Percentiles rank a stretch among this genome's conserved stretches.
These are phyloP conservation scores for Bryconaethiops microstoma DNA, from an alignment of 2,797 vertebrate species.

Conservation along the genomic window DNA sequence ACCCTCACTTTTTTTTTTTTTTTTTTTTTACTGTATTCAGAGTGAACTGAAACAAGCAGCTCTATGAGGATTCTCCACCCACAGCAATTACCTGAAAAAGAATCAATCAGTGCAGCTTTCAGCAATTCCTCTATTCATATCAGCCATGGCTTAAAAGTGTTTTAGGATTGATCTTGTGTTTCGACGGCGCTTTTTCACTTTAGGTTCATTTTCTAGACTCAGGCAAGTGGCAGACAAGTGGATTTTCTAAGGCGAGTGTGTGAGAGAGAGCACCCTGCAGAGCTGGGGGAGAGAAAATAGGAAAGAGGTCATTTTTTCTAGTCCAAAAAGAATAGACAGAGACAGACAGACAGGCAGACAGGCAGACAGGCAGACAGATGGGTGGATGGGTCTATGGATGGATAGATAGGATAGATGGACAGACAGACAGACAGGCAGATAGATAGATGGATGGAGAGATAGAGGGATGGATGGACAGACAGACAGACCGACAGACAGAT, in stretches of 20 bases:
- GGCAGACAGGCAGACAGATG: no score
- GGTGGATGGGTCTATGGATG: no score
- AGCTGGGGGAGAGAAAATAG: neutral
- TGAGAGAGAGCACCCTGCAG: neutral
- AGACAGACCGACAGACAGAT: no score
- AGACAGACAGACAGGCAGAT: no score
- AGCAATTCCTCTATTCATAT: neutral
- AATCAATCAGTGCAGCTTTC: neutral
- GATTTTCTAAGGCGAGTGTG: neutral
- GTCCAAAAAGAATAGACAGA: neutral
- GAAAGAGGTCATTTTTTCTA: neutral
- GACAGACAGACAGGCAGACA: no score
- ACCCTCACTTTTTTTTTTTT: no score
- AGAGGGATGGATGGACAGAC: no score
- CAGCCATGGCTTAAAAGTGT: neutral
- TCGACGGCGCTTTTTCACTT: neutral
- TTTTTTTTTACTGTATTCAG: constrained; percentile 1
- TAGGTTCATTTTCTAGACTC: neutral
- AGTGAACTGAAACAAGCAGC: neutral
- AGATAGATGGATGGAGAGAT: no score
- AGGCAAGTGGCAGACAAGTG: neutral
- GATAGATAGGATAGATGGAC: no score
- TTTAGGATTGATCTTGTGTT: neutral
- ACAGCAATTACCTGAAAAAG: constrained; percentile 1
- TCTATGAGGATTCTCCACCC: neutral